Evolutionary conservation across 2,888 invertebrate species (phyloP).

Genomic region (Tupiocoris notatus): DNA sequence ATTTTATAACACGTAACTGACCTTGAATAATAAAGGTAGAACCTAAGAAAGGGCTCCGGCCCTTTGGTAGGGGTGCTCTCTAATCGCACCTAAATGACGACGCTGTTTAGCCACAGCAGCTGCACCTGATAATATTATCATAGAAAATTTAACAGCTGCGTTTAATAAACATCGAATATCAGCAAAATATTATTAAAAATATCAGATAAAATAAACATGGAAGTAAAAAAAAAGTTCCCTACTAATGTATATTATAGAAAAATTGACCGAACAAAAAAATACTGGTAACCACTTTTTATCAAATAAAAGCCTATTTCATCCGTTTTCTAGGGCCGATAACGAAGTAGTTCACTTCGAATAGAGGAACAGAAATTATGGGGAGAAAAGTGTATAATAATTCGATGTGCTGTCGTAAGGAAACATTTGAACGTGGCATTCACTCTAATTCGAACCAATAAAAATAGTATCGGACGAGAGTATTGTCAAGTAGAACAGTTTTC

Average conservation of each 20-base stretch:
- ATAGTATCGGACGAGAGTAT: too few species aligned
- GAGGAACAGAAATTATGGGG: slow-evolving; percentile 5
- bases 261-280: slow-evolving; percentile 14
- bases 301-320: not conserved
- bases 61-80: slow-evolving; percentile 98
- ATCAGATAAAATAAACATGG: too few species aligned
- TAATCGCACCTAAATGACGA: slow-evolving; percentile 80
- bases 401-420: too few species aligned
- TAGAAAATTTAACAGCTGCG: slow-evolving; percentile 35
- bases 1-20: slow-evolving; percentile 46
- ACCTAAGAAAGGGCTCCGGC: slow-evolving; percentile 66
- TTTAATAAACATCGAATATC: slow-evolving; percentile 9
- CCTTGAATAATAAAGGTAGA: slow-evolving; percentile 46
- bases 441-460: too few species aligned
- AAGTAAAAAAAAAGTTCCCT: too few species aligned
- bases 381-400: too few species aligned
- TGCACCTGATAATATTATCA: slow-evolving; percentile 62
- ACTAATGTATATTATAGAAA: too few species aligned
- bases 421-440: too few species aligned
- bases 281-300: slow-evolving; percentile 37
- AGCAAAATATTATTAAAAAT: not conserved
- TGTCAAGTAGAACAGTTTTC: too few species aligned
- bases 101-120: slow-evolving; percentile 75
- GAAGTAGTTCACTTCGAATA: slow-evolving; percentile 5
- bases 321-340: not conserved